A percentile compares a stretch with the other conserved stretches of the same genome.
Evolutionary conservation across 2,113 vertebrate genomes (phyloP).

Genomic region (Physeter macrocephalus): DNA sequence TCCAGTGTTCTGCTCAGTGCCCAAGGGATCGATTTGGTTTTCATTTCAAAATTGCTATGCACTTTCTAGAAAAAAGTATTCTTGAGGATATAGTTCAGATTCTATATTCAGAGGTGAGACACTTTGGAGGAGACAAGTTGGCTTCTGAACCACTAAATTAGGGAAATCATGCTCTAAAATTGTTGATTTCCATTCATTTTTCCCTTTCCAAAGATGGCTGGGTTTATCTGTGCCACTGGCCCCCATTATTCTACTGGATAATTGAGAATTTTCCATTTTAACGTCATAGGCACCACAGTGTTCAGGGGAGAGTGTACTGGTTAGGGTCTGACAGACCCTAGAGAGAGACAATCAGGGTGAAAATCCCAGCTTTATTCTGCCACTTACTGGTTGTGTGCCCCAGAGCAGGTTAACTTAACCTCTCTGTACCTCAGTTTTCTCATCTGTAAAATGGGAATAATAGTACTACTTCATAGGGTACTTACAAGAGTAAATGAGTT

Average conservation of each 20-base stretch:
- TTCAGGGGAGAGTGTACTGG: background rate
- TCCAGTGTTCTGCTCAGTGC: background rate
- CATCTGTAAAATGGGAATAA: background rate
- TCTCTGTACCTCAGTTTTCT: background rate
- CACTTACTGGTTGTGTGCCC: background rate
- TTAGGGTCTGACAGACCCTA: background rate
- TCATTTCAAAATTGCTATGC: background rate
- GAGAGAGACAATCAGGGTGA: background rate
- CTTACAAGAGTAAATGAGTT: background rate
- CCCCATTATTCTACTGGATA: background rate
- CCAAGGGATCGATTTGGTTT: background rate
- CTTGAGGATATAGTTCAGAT: background rate
- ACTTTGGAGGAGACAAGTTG: background rate
- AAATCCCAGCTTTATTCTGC: background rate
- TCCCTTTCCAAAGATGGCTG: background rate
- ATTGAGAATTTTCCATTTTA: background rate
- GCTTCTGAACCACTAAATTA: background rate
- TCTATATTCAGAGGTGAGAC: background rate
- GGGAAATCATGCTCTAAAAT: background rate
- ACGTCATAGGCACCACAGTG: background rate
- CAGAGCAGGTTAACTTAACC: background rate
- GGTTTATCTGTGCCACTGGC: background rate
- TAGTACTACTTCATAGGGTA: background rate
- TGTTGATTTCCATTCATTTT: background rate
- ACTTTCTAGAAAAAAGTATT: background rate